Conservation (phyloP, 2,888 invertebrate species). For the Drosophila phalerata region DNA sequence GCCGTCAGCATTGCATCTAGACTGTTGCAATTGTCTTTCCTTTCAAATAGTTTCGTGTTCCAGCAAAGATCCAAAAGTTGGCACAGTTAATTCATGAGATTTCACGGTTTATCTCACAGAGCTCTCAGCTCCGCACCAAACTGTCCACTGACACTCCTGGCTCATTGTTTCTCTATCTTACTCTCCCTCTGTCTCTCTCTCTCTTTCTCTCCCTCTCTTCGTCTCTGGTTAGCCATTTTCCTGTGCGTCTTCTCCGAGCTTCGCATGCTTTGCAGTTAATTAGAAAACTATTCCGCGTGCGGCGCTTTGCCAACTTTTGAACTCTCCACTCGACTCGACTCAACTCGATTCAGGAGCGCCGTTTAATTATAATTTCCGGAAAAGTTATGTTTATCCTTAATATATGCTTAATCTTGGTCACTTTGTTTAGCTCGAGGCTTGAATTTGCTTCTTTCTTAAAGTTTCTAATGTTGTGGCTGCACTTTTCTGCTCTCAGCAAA, state of each 20-base stretch:
- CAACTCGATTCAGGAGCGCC: slow-evolving; percentile 35
- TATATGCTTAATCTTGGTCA: slow-evolving; percentile 47
- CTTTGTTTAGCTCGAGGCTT: slow-evolving; percentile 43
- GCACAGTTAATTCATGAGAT: slow-evolving; percentile 77
- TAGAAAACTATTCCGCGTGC: slow-evolving; percentile 75
- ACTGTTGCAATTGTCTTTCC: slow-evolving; percentile 77
- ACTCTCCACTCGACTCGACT: slow-evolving; percentile 47
- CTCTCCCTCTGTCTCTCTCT: neutral
- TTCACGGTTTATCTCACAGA: slow-evolving; percentile 76
- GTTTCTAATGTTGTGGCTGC: neutral
- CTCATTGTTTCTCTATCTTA: slow-evolving; percentile 5
- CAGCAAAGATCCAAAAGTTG: slow-evolving; percentile 67
- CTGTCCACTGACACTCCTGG: neutral
- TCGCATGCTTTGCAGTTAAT: slow-evolving; percentile 70
- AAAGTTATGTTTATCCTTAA: slow-evolving; percentile 54
- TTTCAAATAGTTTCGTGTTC: slow-evolving; percentile 72
- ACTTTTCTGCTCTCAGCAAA: neutral
- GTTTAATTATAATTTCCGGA: slow-evolving; percentile 70
- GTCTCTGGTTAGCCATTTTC: slow-evolving; percentile 2
- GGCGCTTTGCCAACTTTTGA: slow-evolving; percentile 68
- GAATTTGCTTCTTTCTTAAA: neutral
- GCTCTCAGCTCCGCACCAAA: slow-evolving; percentile 14
- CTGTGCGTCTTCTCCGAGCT: slow-evolving; percentile 45
- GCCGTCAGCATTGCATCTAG: slow-evolving; percentile 1
- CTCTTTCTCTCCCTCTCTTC: slow-evolving; percentile 3